Evolutionary conservation across 2,113 vertebrate genomes (phyloP), one percentile per base, ranked within the genome.

Genomic region (Tragelaphus strepsiceros): DNA sequence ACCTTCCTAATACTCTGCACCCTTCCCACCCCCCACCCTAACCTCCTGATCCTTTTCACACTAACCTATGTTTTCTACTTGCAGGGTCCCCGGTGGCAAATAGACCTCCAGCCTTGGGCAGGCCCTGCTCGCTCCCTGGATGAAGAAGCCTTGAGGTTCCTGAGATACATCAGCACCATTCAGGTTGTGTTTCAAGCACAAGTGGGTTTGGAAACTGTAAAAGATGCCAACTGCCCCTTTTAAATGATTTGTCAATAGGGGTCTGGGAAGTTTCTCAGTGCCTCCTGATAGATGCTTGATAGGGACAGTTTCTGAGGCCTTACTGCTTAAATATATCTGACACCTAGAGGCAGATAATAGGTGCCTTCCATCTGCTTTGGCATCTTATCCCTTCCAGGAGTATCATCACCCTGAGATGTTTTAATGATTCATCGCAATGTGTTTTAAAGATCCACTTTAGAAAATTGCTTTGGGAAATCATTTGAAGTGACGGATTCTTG

Each of bases 81-180:
- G 6, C 97, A 99, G 99, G 61, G 97, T 93, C 94, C 98, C 67
- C 99, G 99, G 78, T 99, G 99, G 99, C 99, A 98, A 56, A 99
- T 99, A 92, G 98, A 99, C 22, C 98, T 99, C 46, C 99, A 99
- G 15, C 99, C 99, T 0, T 99, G 99, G 99, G 99, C 99, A 93
- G 98, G 99, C 93, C 97, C 99, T 62, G 99, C 97, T 39, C 99
- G 97, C 80, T 99, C 99, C 35, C 98, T 99, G 98, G 98, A 99
- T 96, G 99, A 99, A 0, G 99, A 99, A 98, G 99, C 99, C 43
- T 96, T 94, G 93, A 99, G 99, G 94, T 99, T 99, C 98, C 98
- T 99, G 96, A 98, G 96, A 78, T 99, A 99, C 90, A 99, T 99
- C 98, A 99, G 99, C 91, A 99, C 99, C 92, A 98, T 99, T 83